Conservation (phyloP, 2,888 invertebrate genomes). For the Scelioninae gen. 2 region DNA sequence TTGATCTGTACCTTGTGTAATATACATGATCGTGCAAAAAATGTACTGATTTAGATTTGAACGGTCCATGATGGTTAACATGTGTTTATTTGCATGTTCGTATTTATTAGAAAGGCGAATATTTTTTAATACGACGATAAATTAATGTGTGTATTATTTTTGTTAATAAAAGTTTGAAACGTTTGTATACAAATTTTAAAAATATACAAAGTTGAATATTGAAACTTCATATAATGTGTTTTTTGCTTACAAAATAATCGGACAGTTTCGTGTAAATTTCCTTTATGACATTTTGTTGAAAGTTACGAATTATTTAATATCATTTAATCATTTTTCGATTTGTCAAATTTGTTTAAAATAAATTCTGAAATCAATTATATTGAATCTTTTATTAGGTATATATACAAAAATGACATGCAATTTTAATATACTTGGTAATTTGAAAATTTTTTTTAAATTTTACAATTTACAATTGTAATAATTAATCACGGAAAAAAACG, state of each 20-base stretch:
- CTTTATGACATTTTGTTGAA: too few relatives aligned
- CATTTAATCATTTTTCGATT: too few relatives aligned
- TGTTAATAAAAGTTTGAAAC: slow-evolving; percentile 39
- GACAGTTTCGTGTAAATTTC: too few relatives aligned
- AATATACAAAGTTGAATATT: slow-evolving; percentile 35
- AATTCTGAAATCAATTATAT: too few relatives aligned
- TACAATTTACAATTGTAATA: too few relatives aligned
- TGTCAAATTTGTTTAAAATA: too few relatives aligned
- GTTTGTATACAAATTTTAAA: slow-evolving; percentile 25
- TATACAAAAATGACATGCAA: too few relatives aligned
- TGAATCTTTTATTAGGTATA: too few relatives aligned
- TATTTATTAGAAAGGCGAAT: slow-evolving; percentile 42
- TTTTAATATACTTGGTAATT: too few relatives aligned
- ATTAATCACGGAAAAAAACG: too few relatives aligned
- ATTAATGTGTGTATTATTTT: slow-evolving; percentile 44
- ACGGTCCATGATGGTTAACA: not conserved
- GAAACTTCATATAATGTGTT: slow-evolving; percentile 15
- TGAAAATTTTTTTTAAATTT: too few relatives aligned
- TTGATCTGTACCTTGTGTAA: slow-evolving; percentile 24
- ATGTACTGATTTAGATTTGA: slow-evolving; percentile 22
- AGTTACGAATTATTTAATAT: too few relatives aligned
- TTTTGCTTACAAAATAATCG: not conserved
- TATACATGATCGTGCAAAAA: slow-evolving; percentile 24
- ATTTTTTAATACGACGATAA: slow-evolving; percentile 24
- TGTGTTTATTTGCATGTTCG: slow-evolving; percentile 35